A percentile compares a stretch with the other conserved stretches of the same genome.
These are phyloP conservation scores for Spondyliosoma cantharus DNA, from an alignment of 2,797 vertebrate genomes.

Conservation along the genomic window DNA sequence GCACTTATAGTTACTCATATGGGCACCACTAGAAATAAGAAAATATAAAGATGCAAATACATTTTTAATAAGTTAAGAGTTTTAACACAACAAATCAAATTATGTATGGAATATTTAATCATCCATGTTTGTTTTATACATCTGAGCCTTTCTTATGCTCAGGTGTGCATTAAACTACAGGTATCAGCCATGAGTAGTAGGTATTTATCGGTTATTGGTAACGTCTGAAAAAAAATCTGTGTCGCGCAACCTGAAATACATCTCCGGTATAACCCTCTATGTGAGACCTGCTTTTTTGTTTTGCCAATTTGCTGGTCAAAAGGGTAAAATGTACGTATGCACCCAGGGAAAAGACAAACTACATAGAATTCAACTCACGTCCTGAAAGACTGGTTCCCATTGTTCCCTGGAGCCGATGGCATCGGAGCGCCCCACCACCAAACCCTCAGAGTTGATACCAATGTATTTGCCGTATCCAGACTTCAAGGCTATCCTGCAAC, in stretches of 20 bases:
- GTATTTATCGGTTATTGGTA: too few relatives aligned
- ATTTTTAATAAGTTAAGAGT: background rate
- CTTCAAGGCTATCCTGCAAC: conserved; percentile 93
- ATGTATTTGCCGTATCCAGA: conserved; percentile 98
- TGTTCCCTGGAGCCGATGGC: conserved; percentile 98
- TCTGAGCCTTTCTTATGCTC: too few relatives aligned
- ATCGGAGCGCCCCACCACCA: conserved; percentile 94
- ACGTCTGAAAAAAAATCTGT: too few relatives aligned
- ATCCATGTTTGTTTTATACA: too few relatives aligned
- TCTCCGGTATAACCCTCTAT: too few relatives aligned
- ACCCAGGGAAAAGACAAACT: background rate
- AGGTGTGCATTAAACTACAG: too few relatives aligned
- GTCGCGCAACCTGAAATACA: too few relatives aligned
- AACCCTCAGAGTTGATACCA: conserved; percentile 94
- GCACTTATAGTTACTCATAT: background rate
- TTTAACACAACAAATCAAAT: too few relatives aligned
- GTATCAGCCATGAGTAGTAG: too few relatives aligned
- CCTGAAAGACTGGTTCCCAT: conserved; percentile 96
- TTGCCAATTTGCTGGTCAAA: too few relatives aligned
- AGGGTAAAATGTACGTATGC: background rate
- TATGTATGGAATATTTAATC: too few relatives aligned
- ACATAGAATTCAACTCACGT: conserved; percentile 83
- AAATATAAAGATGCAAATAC: background rate
- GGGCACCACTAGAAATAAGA: background rate
- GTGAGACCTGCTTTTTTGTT: background rate